phyloP scores from a whole-genome alignment of 2,888 invertebrate species.

The Tinea semifulvella region DNA sequence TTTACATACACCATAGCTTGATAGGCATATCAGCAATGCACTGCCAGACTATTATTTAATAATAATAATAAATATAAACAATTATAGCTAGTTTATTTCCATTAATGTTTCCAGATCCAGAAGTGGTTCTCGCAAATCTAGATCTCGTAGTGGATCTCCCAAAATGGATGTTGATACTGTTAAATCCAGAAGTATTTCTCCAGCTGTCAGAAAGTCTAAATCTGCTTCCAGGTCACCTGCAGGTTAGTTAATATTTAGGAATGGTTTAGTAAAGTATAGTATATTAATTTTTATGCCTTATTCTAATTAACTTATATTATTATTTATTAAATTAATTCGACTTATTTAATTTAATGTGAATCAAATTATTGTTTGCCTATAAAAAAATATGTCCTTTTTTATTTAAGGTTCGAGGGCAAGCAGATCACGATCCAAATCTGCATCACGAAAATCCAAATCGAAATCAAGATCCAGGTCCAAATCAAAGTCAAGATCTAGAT shows the following conservation, averaged over 20 bases:
- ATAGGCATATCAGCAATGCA: too few species aligned
- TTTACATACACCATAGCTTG: too few species aligned
- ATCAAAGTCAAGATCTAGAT: too few species aligned
- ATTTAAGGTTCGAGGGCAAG: slow-evolving; percentile 18
- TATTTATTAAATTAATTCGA: too few species aligned
- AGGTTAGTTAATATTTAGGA: not conserved
- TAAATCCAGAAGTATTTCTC: slow-evolving; percentile 18
- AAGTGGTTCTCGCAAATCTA: slow-evolving; percentile 27
- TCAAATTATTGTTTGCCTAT: not conserved
- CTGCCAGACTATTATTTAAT: too few species aligned
- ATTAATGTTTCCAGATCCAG: slow-evolving; percentile 20
- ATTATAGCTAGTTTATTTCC: too few species aligned
- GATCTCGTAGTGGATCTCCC: slow-evolving; percentile 22
- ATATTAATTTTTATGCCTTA: slow-evolving; percentile 23
- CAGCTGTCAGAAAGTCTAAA: slow-evolving; percentile 20
- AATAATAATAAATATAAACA: too few species aligned
- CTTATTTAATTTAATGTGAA: too few species aligned
- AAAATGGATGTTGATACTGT: slow-evolving; percentile 20
- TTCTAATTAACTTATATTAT: not conserved
- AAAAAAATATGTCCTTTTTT: not conserved
- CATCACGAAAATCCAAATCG: slow-evolving; percentile 22
- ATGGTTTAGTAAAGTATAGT: slow-evolving; percentile 20
- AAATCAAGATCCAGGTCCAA: slow-evolving; percentile 24
- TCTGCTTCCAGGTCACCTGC: slow-evolving; percentile 23
- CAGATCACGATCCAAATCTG: slow-evolving; percentile 15